These are phyloP conservation scores for Intellagama lesueurii DNA, from an alignment of 2,797 vertebrate species.

Conservation along the genomic window DNA sequence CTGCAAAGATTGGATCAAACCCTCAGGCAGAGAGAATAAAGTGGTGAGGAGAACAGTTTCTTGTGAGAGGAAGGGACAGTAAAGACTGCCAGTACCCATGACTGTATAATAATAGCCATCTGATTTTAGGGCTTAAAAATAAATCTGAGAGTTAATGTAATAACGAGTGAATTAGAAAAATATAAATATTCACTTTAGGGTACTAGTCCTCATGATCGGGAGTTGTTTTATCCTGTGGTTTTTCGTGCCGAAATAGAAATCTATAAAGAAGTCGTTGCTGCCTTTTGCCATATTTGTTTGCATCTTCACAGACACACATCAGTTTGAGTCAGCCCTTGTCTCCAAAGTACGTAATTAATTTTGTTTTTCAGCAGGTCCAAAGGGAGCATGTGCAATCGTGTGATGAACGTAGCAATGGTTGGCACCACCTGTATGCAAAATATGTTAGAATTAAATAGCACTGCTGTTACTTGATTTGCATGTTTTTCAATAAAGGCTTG, in stretches of 20 bases:
- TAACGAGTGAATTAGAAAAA: not conserved
- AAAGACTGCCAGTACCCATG: constrained; percentile 8
- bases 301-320: not conserved
- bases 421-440: constrained; percentile 48
- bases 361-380: constrained; percentile 1
- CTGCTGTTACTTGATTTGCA: constrained; percentile 47
- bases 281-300: not conserved
- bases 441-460: constrained; percentile 37
- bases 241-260: not conserved
- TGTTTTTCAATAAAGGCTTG: constrained; percentile 42
- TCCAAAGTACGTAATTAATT: not conserved
- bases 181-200: not conserved
- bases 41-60: constrained; percentile 13
- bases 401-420: constrained; percentile 13
- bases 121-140: constrained; percentile 1
- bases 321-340: not conserved
- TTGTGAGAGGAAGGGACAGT: constrained; percentile 34
- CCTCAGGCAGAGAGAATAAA: constrained; percentile 37
- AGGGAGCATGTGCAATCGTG: constrained; percentile 25
- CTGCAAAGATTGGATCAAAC: constrained; percentile 31
- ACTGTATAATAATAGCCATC: not conserved
- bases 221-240: not conserved
- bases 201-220: constrained; percentile 12
- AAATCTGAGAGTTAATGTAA: not conserved
- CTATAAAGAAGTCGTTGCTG: not conserved